phyloP scores from a whole-genome alignment of 2,797 vertebrate genomes.

The Cossypha dichroa region DNA sequence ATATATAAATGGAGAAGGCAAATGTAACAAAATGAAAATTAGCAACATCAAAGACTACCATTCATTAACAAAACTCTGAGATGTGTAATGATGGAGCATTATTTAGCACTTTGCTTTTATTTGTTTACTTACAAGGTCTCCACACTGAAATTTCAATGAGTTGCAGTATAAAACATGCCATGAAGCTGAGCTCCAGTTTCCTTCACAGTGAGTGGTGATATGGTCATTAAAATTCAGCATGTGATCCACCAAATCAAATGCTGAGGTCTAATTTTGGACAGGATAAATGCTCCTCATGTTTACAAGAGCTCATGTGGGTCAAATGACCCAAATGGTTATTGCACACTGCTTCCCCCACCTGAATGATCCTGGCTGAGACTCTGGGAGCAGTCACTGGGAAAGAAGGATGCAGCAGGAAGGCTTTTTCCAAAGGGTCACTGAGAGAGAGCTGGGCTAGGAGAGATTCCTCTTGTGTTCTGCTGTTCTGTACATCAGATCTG shows the following conservation, averaged over 20 bases:
- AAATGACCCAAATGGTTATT: neutral
- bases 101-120: neutral
- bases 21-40: neutral
- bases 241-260: neutral
- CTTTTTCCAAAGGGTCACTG: neutral
- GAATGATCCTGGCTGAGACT: neutral
- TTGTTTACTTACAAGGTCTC: neutral
- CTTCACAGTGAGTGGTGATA: neutral
- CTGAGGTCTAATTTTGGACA: neutral
- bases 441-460: neutral
- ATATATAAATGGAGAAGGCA: neutral
- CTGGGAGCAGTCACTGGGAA: neutral
- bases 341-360: neutral
- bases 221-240: neutral
- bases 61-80: neutral
- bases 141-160: neutral
- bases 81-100: neutral
- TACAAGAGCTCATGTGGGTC: neutral
- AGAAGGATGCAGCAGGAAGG: neutral
- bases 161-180: neutral
- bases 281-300: neutral
- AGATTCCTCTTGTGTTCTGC: neutral
- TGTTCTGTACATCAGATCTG: neutral
- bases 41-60: neutral
- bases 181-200: neutral